Evolutionary conservation across 2,888 invertebrate species (phyloP).

Genomic region (Phortica okadai): DNA sequence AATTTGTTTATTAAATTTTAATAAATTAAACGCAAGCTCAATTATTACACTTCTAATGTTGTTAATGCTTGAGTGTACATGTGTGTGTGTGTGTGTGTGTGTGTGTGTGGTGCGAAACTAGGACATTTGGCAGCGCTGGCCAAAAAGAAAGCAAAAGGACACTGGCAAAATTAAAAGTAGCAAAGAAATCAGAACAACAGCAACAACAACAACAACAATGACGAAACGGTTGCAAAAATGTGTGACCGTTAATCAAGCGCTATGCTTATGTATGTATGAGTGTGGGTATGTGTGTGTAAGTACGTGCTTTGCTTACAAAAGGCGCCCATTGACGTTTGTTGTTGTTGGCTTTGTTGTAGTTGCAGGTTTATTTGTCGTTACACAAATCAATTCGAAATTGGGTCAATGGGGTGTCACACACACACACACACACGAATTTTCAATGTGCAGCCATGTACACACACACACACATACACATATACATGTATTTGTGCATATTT

Average conservation of each 20-base stretch:
- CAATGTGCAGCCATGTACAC: slow-evolving; percentile 36
- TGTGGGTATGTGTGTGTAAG: background rate
- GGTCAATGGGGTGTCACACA: slow-evolving; percentile 71
- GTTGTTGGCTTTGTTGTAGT: slow-evolving; percentile 31
- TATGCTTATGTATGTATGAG: no score
- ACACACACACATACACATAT: slow-evolving; percentile 14
- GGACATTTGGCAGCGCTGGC: slow-evolving; percentile 24
- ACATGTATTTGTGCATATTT: slow-evolving; percentile 14
- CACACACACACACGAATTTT: background rate
- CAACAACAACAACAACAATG: no score
- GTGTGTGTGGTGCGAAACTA: slow-evolving; percentile 16
- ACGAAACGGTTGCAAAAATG: no score
- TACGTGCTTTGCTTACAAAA: background rate
- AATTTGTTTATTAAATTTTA: no score
- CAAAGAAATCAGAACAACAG: background rate
- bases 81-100: slow-evolving; percentile 28
- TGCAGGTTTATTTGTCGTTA: slow-evolving; percentile 41
- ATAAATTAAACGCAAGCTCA: no score
- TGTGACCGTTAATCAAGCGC: no score
- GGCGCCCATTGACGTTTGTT: background rate
- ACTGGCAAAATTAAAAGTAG: background rate
- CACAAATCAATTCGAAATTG: slow-evolving; percentile 69
- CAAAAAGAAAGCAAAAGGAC: slow-evolving; percentile 8
- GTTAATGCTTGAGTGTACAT: slow-evolving; percentile 42
- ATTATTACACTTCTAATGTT: no score